Evolutionary conservation across 2,113 vertebrate species (phyloP), one percentile per base, ranked within the genome.

Genomic region (Rutilus rutilus): DNA sequence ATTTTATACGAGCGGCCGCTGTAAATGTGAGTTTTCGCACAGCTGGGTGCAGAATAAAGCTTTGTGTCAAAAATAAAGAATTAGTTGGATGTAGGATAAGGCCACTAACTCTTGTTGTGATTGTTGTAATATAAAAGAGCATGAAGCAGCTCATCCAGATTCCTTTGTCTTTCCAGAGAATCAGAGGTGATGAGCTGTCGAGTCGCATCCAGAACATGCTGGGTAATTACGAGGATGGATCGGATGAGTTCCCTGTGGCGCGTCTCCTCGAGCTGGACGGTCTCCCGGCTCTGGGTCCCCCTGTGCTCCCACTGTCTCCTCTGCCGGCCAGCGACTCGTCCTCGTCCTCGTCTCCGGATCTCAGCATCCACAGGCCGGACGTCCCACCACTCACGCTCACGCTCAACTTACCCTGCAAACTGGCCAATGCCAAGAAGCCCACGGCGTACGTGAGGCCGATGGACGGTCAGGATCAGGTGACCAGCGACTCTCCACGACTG

Each of bases 361-460:
- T 27, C 30, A 36, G 54, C 8, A 82, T 88, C 27, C 36, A 57
- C 8, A 80, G 89, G 91, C 85, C 62, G 79, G 96, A 96, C 77
- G 76, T 52, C 36, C 71, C 90, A 10, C 0, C 92, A 85, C 92
- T 89, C 30, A 88, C 94, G 62, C 97, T 97, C 92, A 92, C 93
- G 4, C 97, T 97, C 9, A 92, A 96, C 0, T 92, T 97, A 81
- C 94, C 96, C n/a, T 96, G 96, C 7, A 98, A 98, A 93, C 94
- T 92, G 25, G 89, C 90, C 82, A 95, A 97, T 94, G 95, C 96
- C 84, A 95, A 95, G 91, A 99, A 99, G 92, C 98, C 98, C 71
- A 99, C 97, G 0, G 98, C 98, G 1, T 98, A 98, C 0, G 97
- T 99, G 60, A 95, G 97, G 78, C 98, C 98, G 82, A 97, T 99